Conservation (phyloP, 2,797 vertebrate species). For the Pseudochirops cupreus region DNA sequence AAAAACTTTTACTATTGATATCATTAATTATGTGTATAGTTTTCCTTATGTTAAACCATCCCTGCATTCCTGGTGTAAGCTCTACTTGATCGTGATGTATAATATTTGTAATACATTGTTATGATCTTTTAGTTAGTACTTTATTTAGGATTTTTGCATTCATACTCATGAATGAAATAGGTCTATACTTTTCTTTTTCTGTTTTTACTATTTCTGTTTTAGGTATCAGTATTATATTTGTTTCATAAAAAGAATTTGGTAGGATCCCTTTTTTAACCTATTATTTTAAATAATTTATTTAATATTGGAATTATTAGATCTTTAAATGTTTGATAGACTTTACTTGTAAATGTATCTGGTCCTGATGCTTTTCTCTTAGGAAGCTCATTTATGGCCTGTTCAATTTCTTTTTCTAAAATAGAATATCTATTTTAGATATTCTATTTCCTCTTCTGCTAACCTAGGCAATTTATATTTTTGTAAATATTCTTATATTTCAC, state of each 20-base stretch:
- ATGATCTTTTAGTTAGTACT: neutral
- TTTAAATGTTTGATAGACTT: neutral
- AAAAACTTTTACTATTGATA: no score
- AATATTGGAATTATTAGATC: neutral
- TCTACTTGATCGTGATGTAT: neutral
- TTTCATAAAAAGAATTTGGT: neutral
- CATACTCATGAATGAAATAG: neutral
- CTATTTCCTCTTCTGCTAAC: no score
- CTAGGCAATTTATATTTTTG: no score
- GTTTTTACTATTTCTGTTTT: neutral
- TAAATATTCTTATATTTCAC: no score
- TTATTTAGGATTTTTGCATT: neutral
- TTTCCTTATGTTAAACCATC: neutral
- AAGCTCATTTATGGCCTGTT: neutral
- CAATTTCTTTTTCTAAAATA: neutral
- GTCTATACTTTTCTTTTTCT: neutral
- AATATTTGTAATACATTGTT: neutral
- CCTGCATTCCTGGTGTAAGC: neutral
- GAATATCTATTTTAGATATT: no score
- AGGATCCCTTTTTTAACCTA: neutral
- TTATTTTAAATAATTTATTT: neutral
- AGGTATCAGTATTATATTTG: neutral
- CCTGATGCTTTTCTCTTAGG: neutral
- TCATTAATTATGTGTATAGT: neutral
- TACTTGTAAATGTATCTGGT: neutral